Base-by-base conservation (phyloP, 2,113 vertebrate genomes). In the Neodontobutis hainanensis region DNA sequence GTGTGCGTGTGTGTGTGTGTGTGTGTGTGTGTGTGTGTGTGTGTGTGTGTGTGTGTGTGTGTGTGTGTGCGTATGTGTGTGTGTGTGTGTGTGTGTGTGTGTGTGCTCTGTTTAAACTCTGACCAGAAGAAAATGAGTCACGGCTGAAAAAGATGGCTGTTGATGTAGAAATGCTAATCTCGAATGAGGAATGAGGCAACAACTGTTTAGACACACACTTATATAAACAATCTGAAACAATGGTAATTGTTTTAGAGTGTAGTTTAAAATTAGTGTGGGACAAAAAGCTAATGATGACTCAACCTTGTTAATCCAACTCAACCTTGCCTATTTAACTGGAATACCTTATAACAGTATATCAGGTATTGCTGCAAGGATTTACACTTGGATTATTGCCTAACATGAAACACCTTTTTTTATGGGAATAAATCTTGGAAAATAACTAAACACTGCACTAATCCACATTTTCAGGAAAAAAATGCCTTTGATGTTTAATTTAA, bases 41-140 rank as follows among this genome's bases (percentile, higher is more conserved):
- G 35, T 48, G 35, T 16, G 19, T 27, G 19, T 27, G 19, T 27
- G 19, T 27, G 19, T 27, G 19, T 27, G 1, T 27, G 19, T 27
- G 53, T 58, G 34, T 14, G 57, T 46, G 56, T 49, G 53, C 48
- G 19, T 3, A 27, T 38, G 68, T 83, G 19, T 27, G 19, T 27
- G 19, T 27, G 19, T 27, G 19, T 81, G 70, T 68, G 70, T 44
- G 78, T 27, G 19, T 27, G 19, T 27, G 19, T 27, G 19, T 27
- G 19, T 27, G 78, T 71, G 53, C 32, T 8, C 8, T 11, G 61
- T 36, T 59, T 61, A 80, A 75, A 73, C 52, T 63, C 74, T 47
- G 14, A 34, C 51, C 51, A 10, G 48, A n/a, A 72, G 73, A 65
- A 44, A 78, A 45, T 78, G 69, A 81, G 66, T 84, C 75, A 78